Evolutionary conservation across 2,797 vertebrate species (phyloP).

Genomic region (Australoheros facetus): DNA sequence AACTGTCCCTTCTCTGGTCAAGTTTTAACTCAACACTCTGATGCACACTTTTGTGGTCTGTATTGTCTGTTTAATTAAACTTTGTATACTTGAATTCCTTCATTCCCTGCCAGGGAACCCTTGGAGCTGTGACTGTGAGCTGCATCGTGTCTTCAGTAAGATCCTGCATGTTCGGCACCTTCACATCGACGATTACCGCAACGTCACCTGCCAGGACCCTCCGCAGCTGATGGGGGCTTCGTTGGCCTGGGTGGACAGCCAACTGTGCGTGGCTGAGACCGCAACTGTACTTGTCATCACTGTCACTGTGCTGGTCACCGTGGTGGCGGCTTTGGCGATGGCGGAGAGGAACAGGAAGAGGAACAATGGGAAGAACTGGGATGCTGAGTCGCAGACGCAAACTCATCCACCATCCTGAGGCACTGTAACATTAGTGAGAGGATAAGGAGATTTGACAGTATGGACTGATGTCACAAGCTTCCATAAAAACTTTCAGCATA

Average conservation of each 20-base stretch:
- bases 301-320: slow-evolving; percentile 75
- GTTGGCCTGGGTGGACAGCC: slow-evolving; percentile 77
- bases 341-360: slow-evolving; percentile 79
- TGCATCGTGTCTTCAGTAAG: slow-evolving; percentile 82
- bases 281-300: slow-evolving; percentile 80
- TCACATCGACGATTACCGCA: slow-evolving; percentile 78
- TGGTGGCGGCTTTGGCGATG: slow-evolving; percentile 79
- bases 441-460: not conserved
- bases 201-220: slow-evolving; percentile 76
- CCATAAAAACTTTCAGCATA: not conserved
- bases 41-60: not conserved
- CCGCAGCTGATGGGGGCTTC: slow-evolving; percentile 69
- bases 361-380: slow-evolving; percentile 73
- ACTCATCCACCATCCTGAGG: slow-evolving; percentile 49
- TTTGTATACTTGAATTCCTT: not conserved
- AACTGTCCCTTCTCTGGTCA: no score
- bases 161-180: slow-evolving; percentile 80
- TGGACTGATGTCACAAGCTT: not conserved
- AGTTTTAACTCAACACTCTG: not conserved
- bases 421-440: not conserved
- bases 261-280: slow-evolving; percentile 80
- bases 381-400: slow-evolving; percentile 67
- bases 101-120: slow-evolving; percentile 66
- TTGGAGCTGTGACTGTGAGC: slow-evolving; percentile 82
- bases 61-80: not conserved